Conservation (phyloP, 1,140 invertebrate species). For the Nasonia vitripennis region DNA sequence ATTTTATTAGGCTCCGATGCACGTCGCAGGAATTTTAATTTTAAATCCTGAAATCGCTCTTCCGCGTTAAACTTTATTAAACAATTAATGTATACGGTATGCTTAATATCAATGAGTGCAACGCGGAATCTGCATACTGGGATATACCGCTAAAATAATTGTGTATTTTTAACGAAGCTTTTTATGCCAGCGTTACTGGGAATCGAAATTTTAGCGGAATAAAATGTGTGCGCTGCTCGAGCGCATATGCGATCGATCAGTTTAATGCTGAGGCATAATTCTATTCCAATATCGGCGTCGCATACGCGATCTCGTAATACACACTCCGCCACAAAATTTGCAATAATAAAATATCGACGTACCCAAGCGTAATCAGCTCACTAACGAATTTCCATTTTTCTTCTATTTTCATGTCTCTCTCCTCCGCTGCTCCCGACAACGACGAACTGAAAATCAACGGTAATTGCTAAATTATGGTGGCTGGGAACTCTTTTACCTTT, state of each 20-base stretch:
- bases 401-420: slow-evolving; percentile 59
- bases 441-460: slow-evolving; percentile 43
- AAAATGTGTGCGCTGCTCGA: too few relatives aligned
- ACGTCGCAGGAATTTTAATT: background rate
- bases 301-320: too few relatives aligned
- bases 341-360: too few relatives aligned
- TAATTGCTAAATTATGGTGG: slow-evolving; percentile 47
- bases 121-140: background rate
- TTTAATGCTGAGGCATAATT: too few relatives aligned
- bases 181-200: background rate
- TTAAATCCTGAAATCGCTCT: background rate
- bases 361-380: background rate
- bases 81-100: background rate
- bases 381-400: slow-evolving; percentile 48
- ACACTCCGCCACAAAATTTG: too few relatives aligned
- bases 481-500: background rate
- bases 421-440: slow-evolving; percentile 40
- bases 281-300: too few relatives aligned
- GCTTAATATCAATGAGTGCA: background rate
- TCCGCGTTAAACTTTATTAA: background rate
- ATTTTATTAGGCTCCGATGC: background rate
- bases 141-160: background rate
- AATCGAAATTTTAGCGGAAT: background rate
- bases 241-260: too few relatives aligned
- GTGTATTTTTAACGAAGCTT: background rate